Conservation (phyloP, 2,113 vertebrate species). For the Brevimyrus niger region DNA sequence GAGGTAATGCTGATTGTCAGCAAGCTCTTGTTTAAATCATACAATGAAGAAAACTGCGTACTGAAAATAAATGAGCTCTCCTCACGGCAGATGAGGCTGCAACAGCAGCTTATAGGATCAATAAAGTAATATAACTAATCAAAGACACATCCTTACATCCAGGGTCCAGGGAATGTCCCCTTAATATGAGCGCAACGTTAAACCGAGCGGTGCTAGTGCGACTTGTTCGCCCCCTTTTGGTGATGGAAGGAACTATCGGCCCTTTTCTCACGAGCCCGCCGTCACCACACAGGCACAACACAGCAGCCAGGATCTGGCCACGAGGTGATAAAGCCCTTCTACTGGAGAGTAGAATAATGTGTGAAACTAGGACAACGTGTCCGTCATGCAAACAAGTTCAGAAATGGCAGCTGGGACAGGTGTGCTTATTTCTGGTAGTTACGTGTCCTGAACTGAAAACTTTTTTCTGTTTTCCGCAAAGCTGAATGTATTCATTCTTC, state of each 20-base stretch:
- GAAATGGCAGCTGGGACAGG: background rate
- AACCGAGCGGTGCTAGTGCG: background rate
- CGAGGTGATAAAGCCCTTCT: background rate
- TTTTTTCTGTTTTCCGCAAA: background rate
- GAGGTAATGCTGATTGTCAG: background rate
- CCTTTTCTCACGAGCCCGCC: background rate
- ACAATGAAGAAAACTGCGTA: background rate
- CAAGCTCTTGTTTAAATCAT: background rate
- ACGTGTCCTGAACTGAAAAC: background rate
- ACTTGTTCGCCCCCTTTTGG: background rate
- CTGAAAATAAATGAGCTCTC: background rate
- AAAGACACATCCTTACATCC: background rate
- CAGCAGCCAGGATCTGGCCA: background rate
- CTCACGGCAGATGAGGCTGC: background rate
- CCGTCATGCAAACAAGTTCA: background rate
- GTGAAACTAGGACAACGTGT: background rate
- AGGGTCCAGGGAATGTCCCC: background rate
- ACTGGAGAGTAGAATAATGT: background rate
- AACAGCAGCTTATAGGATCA: background rate
- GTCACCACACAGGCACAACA: background rate
- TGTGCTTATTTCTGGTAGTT: background rate
- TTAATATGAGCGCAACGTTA: background rate
- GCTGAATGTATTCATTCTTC: background rate
- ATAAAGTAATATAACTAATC: background rate
- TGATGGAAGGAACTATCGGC: background rate